Conservation (phyloP, 2,113 vertebrate genomes). For the Parus major region DNA sequence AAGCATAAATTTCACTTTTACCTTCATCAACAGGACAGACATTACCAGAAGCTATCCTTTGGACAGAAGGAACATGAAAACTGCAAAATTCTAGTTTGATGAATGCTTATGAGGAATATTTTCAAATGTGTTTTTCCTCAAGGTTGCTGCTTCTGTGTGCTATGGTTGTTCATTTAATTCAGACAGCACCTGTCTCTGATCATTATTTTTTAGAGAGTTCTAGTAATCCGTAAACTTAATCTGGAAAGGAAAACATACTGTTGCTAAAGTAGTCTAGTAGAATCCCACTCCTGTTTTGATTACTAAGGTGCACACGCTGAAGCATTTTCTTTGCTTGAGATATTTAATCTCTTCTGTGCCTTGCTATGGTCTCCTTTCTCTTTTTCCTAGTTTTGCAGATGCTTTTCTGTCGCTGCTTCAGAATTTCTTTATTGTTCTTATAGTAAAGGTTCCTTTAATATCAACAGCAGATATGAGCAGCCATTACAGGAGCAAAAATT, state of each 20-base stretch:
- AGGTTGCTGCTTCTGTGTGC: constrained; percentile 33
- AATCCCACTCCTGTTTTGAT: not conserved
- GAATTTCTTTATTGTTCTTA: not conserved
- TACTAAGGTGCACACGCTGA: not conserved
- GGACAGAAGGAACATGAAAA: constrained; percentile 48
- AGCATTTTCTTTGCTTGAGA: not conserved
- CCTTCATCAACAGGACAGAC: constrained; percentile 37
- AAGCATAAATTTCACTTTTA: constrained; percentile 37
- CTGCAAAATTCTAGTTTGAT: constrained; percentile 32
- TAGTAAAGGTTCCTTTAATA: not conserved
- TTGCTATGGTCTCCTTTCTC: not conserved
- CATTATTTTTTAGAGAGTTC: constrained; percentile 31
- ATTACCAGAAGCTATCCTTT: constrained; percentile 50
- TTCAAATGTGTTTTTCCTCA: constrained; percentile 52
- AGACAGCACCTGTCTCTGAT: constrained; percentile 37
- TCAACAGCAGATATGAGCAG: not conserved
- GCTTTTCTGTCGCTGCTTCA: not conserved
- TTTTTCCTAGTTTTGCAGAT: not conserved
- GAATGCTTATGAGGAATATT: constrained; percentile 2
- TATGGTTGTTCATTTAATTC: constrained; percentile 19
- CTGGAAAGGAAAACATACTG: not conserved
- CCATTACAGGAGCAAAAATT: not conserved
- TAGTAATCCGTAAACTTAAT: constrained; percentile 19
- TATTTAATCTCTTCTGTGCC: not conserved
- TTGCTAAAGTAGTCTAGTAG: not conserved